phyloP scores from a whole-genome alignment of 2,888 invertebrate species.

The Eristalis intricaria region DNA sequence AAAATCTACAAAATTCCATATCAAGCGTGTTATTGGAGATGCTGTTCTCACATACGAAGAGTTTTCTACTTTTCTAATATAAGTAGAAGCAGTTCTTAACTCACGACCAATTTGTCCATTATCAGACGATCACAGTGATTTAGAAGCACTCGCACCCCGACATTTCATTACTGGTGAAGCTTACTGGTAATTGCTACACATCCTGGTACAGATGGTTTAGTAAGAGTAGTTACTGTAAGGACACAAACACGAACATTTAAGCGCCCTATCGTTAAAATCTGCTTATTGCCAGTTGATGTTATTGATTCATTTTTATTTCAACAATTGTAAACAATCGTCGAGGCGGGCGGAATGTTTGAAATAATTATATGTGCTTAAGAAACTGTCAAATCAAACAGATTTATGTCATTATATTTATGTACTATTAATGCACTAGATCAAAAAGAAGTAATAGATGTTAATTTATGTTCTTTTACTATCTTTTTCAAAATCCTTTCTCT shows the following conservation, averaged over 20 bases:
- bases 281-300: constrained; percentile 2
- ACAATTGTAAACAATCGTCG: constrained; percentile 23
- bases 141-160: constrained; percentile 51
- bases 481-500: too few species aligned
- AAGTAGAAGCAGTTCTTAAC: constrained; percentile 52
- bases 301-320: not conserved
- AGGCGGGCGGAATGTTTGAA: constrained; percentile 34
- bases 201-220: constrained; percentile 29
- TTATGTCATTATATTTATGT: too few species aligned
- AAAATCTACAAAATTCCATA: too few species aligned
- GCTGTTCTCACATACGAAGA: too few species aligned
- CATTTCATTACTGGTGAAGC: constrained; percentile 37
- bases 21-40: too few species aligned
- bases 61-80: constrained; percentile 17
- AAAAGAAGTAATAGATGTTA: too few species aligned
- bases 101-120: constrained; percentile 57
- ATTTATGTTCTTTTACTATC: too few species aligned
- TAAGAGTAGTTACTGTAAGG: constrained; percentile 34
- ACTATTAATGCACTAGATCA: too few species aligned
- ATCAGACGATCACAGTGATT: constrained; percentile 56
- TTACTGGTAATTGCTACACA: constrained; percentile 33
- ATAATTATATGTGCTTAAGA: too few species aligned
- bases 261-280: constrained; percentile 16
- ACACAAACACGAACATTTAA: not conserved
- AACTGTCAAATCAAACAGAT: too few species aligned